These are phyloP conservation scores for Diaperis boleti DNA, from an alignment of 2,888 invertebrate species.

Conservation along the genomic window DNA sequence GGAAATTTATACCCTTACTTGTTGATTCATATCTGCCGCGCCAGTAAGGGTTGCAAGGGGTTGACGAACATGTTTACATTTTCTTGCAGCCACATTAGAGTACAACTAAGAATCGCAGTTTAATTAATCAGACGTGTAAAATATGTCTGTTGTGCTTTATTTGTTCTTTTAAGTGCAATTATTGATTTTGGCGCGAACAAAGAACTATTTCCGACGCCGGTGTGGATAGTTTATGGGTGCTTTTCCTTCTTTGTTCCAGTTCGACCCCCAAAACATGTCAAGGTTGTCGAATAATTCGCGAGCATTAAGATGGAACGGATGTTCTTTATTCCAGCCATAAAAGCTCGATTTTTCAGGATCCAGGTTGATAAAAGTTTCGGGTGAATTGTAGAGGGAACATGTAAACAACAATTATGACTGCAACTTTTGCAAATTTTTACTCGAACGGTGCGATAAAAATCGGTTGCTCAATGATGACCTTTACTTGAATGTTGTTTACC, in stretches of 20 bases:
- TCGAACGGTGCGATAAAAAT: neutral
- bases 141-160: no score
- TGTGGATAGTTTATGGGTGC: neutral
- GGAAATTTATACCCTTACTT: constrained; percentile 20
- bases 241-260: constrained; percentile 14
- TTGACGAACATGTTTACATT: constrained; percentile 11
- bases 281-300: constrained; percentile 19
- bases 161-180: constrained; percentile 3
- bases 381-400: no score
- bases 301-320: constrained; percentile 2
- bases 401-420: neutral
- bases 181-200: constrained; percentile 17
- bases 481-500: neutral
- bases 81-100: constrained; percentile 14
- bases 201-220: constrained; percentile 1
- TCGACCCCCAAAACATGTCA: constrained; percentile 8
- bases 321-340: constrained; percentile 10
- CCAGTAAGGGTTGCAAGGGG: constrained; percentile 18
- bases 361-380: no score
- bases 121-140: no score
- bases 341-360: neutral
- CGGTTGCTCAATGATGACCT: neutral
- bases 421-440: neutral
- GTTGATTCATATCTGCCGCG: constrained; percentile 14
- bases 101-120: no score